Base-by-base conservation (phyloP, 2,797 vertebrate genomes). In the Meda fulgida region DNA sequence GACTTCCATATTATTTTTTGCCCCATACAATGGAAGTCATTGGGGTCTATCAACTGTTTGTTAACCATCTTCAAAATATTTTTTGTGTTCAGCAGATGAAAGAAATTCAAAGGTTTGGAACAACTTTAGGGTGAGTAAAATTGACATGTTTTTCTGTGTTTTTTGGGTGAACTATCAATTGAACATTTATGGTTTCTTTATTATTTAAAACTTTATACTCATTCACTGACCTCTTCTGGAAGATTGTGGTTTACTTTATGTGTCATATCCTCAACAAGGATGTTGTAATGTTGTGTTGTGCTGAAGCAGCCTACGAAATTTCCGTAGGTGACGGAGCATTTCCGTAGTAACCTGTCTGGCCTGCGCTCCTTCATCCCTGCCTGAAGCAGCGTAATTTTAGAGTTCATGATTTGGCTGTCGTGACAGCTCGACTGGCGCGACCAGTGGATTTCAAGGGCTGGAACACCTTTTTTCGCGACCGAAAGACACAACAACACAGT, bases 401-500 rank as follows among this genome's bases (percentile, higher is more conserved):
- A 94, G 92, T 95, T 94, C 91, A 92, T 92, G 92, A 91, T 91
- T 91, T 92, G 90, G 87, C 89, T 84, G 93, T 91, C 91, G 91
- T 89, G 91, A 89, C 87, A 86, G 89, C 85, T 86, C 84, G 86
- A 83, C 86, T 80, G 88, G 73, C 80, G 70, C 80, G 85, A 84
- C 87, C 84, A 84, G 78, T 43, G 90, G 88, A 70, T 86, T 88
- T 88, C 88, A 90, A 86, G 83, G 91, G 87, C 87, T 86, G 93
- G 92, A 89, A 83, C 91, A 81, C 91, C 92, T 91, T 67, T 66
- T 81, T 34, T 21, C 51, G 51, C 84, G 51, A 78, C 51, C 46
- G 77, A 85, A 55, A 86, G 79, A 76, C 76, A 77, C 48, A 31
- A 21, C 48, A 53, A 51, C 43, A 43, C n/a, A 92, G 92, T 89